Evolutionary conservation across 2,888 invertebrate genomes (phyloP), one percentile per base, ranked within the genome.

Genomic region (Tupiocoris notatus): DNA sequence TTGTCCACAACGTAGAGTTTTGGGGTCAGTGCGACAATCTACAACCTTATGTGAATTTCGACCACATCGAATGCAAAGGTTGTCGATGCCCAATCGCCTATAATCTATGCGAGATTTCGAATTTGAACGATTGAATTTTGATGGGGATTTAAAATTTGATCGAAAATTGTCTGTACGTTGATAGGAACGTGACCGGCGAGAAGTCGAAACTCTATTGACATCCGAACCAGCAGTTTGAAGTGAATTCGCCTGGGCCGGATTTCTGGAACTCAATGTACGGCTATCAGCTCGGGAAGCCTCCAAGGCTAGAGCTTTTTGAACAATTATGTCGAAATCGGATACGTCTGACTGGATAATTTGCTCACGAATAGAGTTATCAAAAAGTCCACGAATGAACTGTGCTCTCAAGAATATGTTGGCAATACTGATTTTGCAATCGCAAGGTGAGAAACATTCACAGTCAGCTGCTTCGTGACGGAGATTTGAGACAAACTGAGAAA

Each of bases 321-420:
- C 18, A 18, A 61, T 61, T 1, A 21, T 22, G 6, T 61, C 61
- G 20, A 61, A 61, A 1, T 18, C 16, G 9, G 22, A 2, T 2
- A 2, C 9, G 9, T 61, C 61, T 7, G 20, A 61, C 16, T 61
- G 61, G 22, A 61, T 20, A 22, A 61, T 18, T 1, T 18, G n/a
- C n/a, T 75, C 59, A 1, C 67, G 57, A n/a, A 67, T 61, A 1
- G 20, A 1, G 18, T 57, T 21, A 1, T 68, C 68, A 0, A 20
- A 16, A 3, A 67, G 20, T 3, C 61, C 67, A 0, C 75, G 22
- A 1, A 75, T 68, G 20, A 75, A 75, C 22, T 75, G 75, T 1
- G 75, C 75, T 3, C 25, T 57, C 7, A 75, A 18, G 21, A 75
- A 68, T 0, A 39, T 17, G 17, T 75, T 25, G 9, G 68, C 63